These are phyloP conservation scores for Acrocephalus kingi DNA, from an alignment of 2,113 vertebrate genomes.

Conservation along the genomic window DNA sequence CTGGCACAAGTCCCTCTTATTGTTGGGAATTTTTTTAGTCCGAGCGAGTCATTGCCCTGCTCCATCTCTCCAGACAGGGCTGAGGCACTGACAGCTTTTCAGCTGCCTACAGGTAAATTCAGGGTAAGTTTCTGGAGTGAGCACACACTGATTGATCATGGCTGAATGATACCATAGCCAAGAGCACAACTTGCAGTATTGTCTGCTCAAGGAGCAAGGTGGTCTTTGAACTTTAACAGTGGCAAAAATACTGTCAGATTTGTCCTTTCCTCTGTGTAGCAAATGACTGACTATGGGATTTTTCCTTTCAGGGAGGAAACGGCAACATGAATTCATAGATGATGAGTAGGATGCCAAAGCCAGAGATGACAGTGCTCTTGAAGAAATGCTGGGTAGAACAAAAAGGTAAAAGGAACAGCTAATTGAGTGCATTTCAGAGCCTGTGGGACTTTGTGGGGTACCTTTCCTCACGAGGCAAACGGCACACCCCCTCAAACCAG, in stretches of 20 bases:
- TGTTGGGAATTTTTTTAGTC: background rate
- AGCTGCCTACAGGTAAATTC: background rate
- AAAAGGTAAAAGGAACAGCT: conserved; percentile 67
- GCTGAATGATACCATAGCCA: background rate
- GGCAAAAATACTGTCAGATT: background rate
- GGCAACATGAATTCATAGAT: conserved; percentile 57
- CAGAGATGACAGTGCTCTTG: conserved; percentile 70
- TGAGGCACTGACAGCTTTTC: background rate
- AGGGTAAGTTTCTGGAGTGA: background rate
- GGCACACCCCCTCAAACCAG: background rate
- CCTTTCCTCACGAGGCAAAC: background rate
- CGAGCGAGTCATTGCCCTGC: background rate
- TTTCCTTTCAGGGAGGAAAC: conserved; percentile 62
- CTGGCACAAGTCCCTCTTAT: background rate
- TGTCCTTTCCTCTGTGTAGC: conserved; percentile 12
- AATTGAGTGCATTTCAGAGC: conserved; percentile 33
- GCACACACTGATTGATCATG: background rate
- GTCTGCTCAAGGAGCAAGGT: background rate
- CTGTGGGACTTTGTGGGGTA: background rate
- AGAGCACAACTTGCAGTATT: background rate
- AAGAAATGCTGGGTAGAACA: conserved; percentile 67
- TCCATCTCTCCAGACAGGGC: background rate
- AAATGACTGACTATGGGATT: conserved; percentile 40
- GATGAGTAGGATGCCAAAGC: conserved; percentile 69
- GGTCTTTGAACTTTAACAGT: background rate